Evolutionary conservation across 2,888 invertebrate species (phyloP), one percentile per base, ranked within the genome.

Genomic region (Elmis aenea): DNA sequence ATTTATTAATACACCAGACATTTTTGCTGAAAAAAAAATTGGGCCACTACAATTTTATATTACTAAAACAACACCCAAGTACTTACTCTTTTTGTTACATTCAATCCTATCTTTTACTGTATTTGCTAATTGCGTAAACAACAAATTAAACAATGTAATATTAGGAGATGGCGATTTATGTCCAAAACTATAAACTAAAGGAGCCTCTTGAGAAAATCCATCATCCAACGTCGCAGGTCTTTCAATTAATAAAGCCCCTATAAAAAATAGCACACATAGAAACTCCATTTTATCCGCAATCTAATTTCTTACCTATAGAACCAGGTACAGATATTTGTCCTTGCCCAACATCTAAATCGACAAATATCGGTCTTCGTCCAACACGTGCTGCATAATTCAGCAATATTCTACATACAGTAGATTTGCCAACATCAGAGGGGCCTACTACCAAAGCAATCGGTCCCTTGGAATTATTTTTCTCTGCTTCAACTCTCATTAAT

Each of bases 281-380:
- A 18, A 18, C 5, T 18, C 6, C 18, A 18, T 18, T 18, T 18
- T 18, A 18, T 12, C 3, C 10, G 8, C 4, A 26, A 10, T 5
- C 11, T 8, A 14, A 15, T 23, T 2, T 13, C 11, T 22, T 52
- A 81, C 83, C 91, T 41, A 96, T 77, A 13, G 91, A 91, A 5
- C 95, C 95, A 1, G 95, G 93, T 43, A 95, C 83, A 23, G 92
- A 85, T 38, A 95, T 86, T 40, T 84, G 80, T 0, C 93, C 92
- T 68, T 97, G 96, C 0, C 95, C 97, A 1, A 95, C 88, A 72
- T 99, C 97, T 18, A 97, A 69, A 60, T 99, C 97, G 0, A 95
- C 93, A 66, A 82, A 91, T 36, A 97, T 83, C 0, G 97, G 97
- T 12, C 88, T 72, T 26, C 90, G 70, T 0, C 85, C 88, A 73